phyloP scores from a whole-genome alignment of 2,113 vertebrate species.

The Bagarius yarrelli region DNA sequence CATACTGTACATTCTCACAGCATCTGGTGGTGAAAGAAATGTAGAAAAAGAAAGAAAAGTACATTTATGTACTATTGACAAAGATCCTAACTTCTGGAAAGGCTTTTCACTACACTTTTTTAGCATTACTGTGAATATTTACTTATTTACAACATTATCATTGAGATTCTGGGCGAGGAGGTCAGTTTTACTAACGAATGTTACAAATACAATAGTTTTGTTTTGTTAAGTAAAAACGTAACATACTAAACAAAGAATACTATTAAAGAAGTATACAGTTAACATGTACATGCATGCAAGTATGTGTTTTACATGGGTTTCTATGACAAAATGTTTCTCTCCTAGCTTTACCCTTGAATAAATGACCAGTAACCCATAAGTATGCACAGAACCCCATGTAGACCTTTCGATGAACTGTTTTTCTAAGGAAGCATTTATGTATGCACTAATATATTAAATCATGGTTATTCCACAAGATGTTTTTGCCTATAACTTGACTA shows the following conservation, averaged over 20 bases:
- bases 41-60: neutral
- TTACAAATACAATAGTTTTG: neutral
- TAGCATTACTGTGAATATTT: too few species aligned
- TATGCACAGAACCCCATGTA: neutral
- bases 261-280: neutral
- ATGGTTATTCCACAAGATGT: neutral
- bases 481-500: neutral
- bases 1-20: constrained; percentile 1
- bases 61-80: too few species aligned
- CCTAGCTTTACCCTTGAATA: neutral
- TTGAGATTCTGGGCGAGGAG: too few species aligned
- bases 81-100: too few species aligned
- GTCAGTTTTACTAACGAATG: too few species aligned
- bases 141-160: too few species aligned
- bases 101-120: too few species aligned
- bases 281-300: neutral
- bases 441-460: neutral
- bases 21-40: neutral
- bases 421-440: neutral
- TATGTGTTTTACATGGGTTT: too few species aligned
- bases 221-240: neutral
- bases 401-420: neutral
- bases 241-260: neutral
- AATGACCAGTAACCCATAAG: neutral
- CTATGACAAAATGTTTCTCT: neutral